phyloP scores from a whole-genome alignment of 2,888 invertebrate species.

The Drosophila dives region DNA sequence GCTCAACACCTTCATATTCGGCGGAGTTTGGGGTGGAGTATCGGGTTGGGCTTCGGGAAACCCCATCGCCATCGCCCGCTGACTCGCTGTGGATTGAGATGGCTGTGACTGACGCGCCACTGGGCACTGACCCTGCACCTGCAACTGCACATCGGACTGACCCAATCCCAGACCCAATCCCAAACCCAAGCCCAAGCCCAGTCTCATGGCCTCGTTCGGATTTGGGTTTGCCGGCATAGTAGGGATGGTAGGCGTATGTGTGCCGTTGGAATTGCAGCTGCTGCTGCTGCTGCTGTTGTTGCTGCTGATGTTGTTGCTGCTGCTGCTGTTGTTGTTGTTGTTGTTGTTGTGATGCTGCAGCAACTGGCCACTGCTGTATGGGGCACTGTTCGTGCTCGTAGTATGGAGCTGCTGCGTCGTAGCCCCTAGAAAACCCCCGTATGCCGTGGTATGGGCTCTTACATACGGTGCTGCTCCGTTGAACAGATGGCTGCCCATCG shows the following conservation, averaged over 20 bases:
- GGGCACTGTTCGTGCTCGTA: slow-evolving; percentile 84
- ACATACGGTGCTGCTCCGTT: slow-evolving; percentile 86
- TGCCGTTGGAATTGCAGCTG: slow-evolving; percentile 81
- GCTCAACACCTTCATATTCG: slow-evolving; percentile 95
- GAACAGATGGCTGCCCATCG: slow-evolving; percentile 79
- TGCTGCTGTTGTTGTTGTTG: slow-evolving; percentile 73
- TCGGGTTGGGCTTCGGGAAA: slow-evolving; percentile 94
- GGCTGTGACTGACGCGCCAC: slow-evolving; percentile 37
- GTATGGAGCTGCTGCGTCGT: slow-evolving; percentile 83
- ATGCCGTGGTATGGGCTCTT: slow-evolving; percentile 85
- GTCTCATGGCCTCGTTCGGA: slow-evolving; percentile 70
- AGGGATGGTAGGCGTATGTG: slow-evolving; percentile 82
- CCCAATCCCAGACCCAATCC: slow-evolving; percentile 34
- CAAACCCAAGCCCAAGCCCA: slow-evolving; percentile 33
- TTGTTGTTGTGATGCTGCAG: slow-evolving; percentile 18
- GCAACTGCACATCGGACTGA: slow-evolving; percentile 7
- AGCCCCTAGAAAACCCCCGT: slow-evolving; percentile 89
- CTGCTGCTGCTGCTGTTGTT: slow-evolving; percentile 68
- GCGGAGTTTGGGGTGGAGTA: slow-evolving; percentile 97
- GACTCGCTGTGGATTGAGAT: slow-evolving; percentile 81
- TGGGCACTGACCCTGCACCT: slow-evolving; percentile 20
- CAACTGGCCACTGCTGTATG: slow-evolving; percentile 64
- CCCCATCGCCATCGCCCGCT: slow-evolving; percentile 88
- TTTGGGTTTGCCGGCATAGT: slow-evolving; percentile 78
- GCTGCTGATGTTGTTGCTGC: slow-evolving; percentile 37